These are phyloP conservation scores for Ammodytes dubius DNA, from an alignment of 2,113 vertebrate genomes.

Conservation along the genomic window DNA sequence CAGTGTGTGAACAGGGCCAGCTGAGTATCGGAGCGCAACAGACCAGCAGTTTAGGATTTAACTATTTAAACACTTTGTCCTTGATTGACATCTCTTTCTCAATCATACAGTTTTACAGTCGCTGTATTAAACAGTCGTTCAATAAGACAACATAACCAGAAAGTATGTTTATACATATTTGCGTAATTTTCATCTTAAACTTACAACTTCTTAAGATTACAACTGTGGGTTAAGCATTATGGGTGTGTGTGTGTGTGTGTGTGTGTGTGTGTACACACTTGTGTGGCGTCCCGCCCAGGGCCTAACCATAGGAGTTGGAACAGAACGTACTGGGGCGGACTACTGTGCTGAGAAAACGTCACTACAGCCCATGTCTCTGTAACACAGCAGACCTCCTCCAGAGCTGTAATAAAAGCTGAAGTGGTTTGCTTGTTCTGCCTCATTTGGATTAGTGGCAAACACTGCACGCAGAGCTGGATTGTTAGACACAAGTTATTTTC, in stretches of 20 bases:
- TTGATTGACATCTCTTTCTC: background rate
- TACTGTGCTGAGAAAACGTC: slow-evolving; percentile 50
- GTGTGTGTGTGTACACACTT: slow-evolving; percentile 1
- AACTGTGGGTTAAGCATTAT: background rate
- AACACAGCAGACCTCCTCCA: slow-evolving; percentile 55
- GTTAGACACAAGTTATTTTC: slow-evolving; percentile 11
- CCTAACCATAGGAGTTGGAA: slow-evolving; percentile 60
- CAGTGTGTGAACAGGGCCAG: slow-evolving; percentile 40
- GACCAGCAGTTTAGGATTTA: background rate
- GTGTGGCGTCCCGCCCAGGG: slow-evolving; percentile 17
- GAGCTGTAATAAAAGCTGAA: slow-evolving; percentile 55
- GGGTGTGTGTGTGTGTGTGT: slow-evolving; percentile 14
- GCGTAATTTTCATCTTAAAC: slow-evolving; percentile 1
- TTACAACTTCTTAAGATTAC: background rate
- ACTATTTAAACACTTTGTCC: slow-evolving; percentile 6
- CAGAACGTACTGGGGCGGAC: slow-evolving; percentile 71
- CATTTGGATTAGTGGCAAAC: slow-evolving; percentile 45
- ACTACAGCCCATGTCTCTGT: slow-evolving; percentile 7
- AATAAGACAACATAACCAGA: background rate
- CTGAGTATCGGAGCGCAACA: slow-evolving; percentile 15
- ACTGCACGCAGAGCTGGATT: slow-evolving; percentile 14
- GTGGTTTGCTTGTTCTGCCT: slow-evolving; percentile 54
- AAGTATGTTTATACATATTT: background rate
- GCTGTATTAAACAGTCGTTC: background rate
- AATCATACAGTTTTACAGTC: background rate